Evolutionary conservation across 2,888 invertebrate genomes (phyloP).

Genomic region (Pedicia rivosa): DNA sequence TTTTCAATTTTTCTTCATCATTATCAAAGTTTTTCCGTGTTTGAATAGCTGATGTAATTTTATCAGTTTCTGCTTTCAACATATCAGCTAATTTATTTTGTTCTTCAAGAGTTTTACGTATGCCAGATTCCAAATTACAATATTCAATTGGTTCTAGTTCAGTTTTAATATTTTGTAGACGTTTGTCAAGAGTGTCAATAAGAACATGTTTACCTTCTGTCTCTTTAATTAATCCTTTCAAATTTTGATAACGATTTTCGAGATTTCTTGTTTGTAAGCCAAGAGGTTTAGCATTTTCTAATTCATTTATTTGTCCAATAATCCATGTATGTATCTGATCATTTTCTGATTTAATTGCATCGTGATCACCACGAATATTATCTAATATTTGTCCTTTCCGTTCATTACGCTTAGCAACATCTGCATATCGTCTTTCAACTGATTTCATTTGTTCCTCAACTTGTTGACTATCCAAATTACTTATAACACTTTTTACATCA

Average conservation of each 20-base stretch:
- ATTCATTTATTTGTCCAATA: slow-evolving; percentile 49
- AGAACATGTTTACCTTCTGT: slow-evolving; percentile 69
- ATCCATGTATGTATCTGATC: slow-evolving; percentile 67
- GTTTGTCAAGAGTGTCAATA: slow-evolving; percentile 67
- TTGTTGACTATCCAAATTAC: slow-evolving; percentile 78
- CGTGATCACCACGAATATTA: slow-evolving; percentile 67
- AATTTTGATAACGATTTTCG: slow-evolving; percentile 52
- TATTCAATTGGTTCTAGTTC: slow-evolving; percentile 77
- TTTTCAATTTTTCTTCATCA: slow-evolving; percentile 59
- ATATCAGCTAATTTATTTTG: slow-evolving; percentile 57
- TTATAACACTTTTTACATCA: slow-evolving; percentile 62
- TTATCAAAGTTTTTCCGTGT: slow-evolving; percentile 61
- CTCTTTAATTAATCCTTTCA: slow-evolving; percentile 64
- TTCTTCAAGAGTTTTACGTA: slow-evolving; percentile 55
- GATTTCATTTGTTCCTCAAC: slow-evolving; percentile 81
- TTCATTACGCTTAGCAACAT: slow-evolving; percentile 68
- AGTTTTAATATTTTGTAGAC: slow-evolving; percentile 66
- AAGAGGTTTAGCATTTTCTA: slow-evolving; percentile 48
- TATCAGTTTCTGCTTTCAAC: slow-evolving; percentile 57
- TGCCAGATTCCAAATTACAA: slow-evolving; percentile 54
- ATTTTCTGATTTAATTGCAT: slow-evolving; percentile 66
- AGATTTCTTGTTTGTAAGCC: slow-evolving; percentile 64
- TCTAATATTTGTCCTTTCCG: slow-evolving; percentile 71
- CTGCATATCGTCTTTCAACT: slow-evolving; percentile 67
- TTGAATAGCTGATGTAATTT: slow-evolving; percentile 49